Base-by-base conservation (phyloP, 1,140 invertebrate genomes). In the Nasonia giraulti region DNA sequence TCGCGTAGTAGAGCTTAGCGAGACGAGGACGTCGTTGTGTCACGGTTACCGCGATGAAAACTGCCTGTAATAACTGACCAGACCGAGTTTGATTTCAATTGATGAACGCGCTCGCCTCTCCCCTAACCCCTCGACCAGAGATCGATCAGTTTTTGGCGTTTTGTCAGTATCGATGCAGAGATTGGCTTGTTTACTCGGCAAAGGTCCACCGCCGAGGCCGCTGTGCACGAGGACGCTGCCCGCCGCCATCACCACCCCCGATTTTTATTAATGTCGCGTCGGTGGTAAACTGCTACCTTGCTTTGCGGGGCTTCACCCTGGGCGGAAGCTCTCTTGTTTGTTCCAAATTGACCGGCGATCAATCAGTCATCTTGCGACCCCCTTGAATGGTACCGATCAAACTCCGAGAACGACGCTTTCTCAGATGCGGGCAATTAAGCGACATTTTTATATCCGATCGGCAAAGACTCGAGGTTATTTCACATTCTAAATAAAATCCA, bases 11-110 rank as follows among this genome's bases (percentile, higher is more conserved):
- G 31, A 71, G 55, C 55, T 62, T 71, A 33, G 68, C 23, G 68
- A 31, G 86, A 78, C 88, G 88, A 90, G 88, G 88, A 87, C 88
- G 87, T 75, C 77, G 87, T 83, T 80, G 83, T 50, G n/a, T 88
- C 77, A 85, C 85, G 71, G 86, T 87, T 87, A 87, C 86, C 89
- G 88, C 88, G 88, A 86, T 87, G 89, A 88, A 90, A 91, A 90
- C 89, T 89, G 85, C 82, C 86, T 84, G 86, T 87, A 87, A 87
- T 87, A 80, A 84, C 82, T 69, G 73, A 33, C 33, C 40, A 23
- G 47, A 81, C 73, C 80, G 74, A 82, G 75, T 85, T 83, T 82
- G 85, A 83, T 79, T 83, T 69, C 75, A 80, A 74, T 86, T 75
- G 80, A 82, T 69, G 75, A 44, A 37, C 68, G 27, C 50, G n/a